Evolutionary conservation across 2,797 vertebrate genomes (phyloP), one percentile per base, ranked within the genome.

Genomic region (Holocentrus rufus): DNA sequence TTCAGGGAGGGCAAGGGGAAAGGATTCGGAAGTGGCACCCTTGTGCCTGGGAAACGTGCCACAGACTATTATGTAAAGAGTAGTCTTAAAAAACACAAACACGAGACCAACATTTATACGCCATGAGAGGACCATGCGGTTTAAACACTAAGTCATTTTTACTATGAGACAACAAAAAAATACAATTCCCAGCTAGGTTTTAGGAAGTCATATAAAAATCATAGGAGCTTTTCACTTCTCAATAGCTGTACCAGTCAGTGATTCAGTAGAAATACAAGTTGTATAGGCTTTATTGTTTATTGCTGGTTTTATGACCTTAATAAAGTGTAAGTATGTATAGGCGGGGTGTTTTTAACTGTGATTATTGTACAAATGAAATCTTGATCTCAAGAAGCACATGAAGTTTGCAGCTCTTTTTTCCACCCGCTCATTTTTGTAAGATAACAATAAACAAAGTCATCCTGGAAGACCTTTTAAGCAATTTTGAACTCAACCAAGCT

Each of bases 291-390:
- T 95, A 95, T 95, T 94, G 95, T 97, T 96, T 96, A 95, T 95
- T 95, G 95, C 96, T 96, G 96, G 95, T 96, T 92, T 96, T 95
- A 94, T 95, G 95, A 96, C 95, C 95, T 95, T 97, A 95, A 95
- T 95, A 95, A 95, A 95, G 94, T 98, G 96, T 98, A 98, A 98
- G 97, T 97, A 98, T 98, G 96, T 98, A 98, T 96, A 97, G 97
- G 95, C 95, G 95, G 95, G 95, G 95, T 96, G 95, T 96, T 97
- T 98, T 98, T 96, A 96, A 97, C 96, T 98, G 96, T 98, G 96
- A 97, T 96, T 98, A 96, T 96, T 98, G 96, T 98, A 97, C 95
- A 98, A 98, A 96, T 95, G 91, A 96, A 93, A 97, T 95, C 94
- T 95, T 95, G 95, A 96, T 96, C 95, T 96, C 94, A 94, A 96